phyloP scores from a whole-genome alignment of 2,888 invertebrate genomes.

The Cataglyphis livida region DNA sequence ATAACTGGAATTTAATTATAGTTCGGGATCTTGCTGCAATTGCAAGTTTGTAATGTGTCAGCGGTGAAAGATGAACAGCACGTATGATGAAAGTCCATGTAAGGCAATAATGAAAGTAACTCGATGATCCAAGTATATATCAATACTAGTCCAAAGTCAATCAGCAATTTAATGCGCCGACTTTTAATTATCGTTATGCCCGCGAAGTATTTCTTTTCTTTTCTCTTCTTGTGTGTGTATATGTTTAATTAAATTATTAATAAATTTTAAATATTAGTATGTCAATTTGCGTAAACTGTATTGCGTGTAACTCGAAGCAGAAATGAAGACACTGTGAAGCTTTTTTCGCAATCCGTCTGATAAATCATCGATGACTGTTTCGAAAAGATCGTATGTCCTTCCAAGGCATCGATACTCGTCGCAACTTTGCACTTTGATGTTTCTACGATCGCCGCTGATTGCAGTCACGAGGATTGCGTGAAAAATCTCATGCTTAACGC shows the following conservation, averaged over 20 bases:
- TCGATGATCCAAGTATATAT: not conserved
- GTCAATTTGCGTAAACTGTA: not conserved
- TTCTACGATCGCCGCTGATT: not conserved
- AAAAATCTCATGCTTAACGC: not conserved
- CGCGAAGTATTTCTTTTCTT: not conserved
- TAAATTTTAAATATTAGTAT: not conserved
- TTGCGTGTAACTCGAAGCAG: not conserved
- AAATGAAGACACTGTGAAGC: not conserved
- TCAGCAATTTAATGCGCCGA: not conserved
- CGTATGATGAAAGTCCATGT: not conserved
- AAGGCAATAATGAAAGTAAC: not conserved
- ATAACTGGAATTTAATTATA: not conserved
- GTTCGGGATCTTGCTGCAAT: not conserved
- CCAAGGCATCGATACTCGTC: constrained; percentile 2
- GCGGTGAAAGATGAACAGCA: not conserved
- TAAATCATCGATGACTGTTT: not conserved
- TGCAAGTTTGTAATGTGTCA: not conserved
- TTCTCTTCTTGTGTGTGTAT: too few species aligned
- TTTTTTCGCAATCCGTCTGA: constrained; percentile 14
- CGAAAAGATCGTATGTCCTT: not conserved
- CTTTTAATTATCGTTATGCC: not conserved
- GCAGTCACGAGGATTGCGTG: not conserved
- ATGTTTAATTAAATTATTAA: not conserved
- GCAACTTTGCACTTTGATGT: not conserved
- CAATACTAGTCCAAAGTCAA: not conserved